These are phyloP conservation scores for Tuta absoluta DNA, from an alignment of 2,888 invertebrate species.

Conservation along the genomic window DNA sequence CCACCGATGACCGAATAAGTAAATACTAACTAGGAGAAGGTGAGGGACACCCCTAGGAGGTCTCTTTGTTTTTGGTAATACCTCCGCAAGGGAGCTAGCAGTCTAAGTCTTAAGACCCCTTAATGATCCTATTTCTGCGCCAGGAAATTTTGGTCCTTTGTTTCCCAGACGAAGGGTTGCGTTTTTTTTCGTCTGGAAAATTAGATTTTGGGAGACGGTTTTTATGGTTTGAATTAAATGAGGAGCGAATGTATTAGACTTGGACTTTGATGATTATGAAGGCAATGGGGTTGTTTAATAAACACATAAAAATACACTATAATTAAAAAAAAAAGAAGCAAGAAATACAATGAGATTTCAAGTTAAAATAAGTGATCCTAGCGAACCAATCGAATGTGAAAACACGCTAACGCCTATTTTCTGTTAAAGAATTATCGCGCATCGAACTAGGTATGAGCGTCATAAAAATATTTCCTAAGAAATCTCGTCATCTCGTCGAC, in stretches of 20 bases:
- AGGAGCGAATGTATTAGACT: neutral
- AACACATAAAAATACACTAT: too few species aligned
- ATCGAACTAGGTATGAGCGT: neutral
- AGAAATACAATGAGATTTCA: too few species aligned
- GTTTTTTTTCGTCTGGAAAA: constrained; percentile 29
- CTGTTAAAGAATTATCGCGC: neutral
- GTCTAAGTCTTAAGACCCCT: constrained; percentile 74
- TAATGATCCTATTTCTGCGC: constrained; percentile 70
- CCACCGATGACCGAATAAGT: too few species aligned
- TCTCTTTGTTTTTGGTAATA: constrained; percentile 76
- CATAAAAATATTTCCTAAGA: constrained; percentile 17
- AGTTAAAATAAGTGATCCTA: too few species aligned
- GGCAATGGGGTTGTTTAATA: too few species aligned
- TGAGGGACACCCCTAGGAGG: constrained; percentile 37
- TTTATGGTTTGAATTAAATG: constrained; percentile 14
- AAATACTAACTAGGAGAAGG: too few species aligned
- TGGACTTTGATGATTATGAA: neutral
- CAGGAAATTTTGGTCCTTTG: constrained; percentile 56
- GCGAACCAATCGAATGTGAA: too few species aligned
- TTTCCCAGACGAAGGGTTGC: constrained; percentile 56
- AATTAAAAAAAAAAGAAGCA: too few species aligned
- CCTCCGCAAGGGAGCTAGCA: constrained; percentile 61
- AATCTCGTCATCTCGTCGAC: constrained; percentile 14
- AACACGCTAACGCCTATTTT: too few species aligned
- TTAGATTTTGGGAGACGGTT: constrained; percentile 8